Base-by-base conservation (phyloP, 2,797 vertebrate species). In the Neoniphon sammara region DNA sequence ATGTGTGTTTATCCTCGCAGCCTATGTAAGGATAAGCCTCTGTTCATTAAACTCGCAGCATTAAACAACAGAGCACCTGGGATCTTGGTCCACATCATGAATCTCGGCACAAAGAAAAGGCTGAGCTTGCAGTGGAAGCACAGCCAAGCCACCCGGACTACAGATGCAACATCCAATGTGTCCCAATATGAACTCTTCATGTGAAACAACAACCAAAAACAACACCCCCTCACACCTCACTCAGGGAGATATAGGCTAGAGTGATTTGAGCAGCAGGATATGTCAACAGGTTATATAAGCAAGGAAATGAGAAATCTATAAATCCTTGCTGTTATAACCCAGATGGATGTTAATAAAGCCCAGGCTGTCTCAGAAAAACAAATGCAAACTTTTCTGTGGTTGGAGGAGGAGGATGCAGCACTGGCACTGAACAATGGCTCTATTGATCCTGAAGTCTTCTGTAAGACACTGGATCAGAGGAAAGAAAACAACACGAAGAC, bases 11-110 rank as follows among this genome's bases (percentile, higher is more conserved):
- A 34, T 34, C 31, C 31, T 34, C 31, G 31, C 31, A 34, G 31
- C 31, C 31, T 53, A 65, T 54, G 47, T 78, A 66, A 73, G 88
- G 85, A 86, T 85, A 90, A 86, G 83, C 88, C 80, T 80, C 62
- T 81, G 81, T 78, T 90, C 73, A 91, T 88, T 88, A 85, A 83
- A 80, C 79, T 74, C 70, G 5, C 46, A 60, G 39, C 68, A 75
- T 68, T 83, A 76, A 74, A 80, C 83, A 73, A 80, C 77, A 75
- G 71, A 77, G 66, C 83, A 90, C 70, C 87, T 84, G 87, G 84
- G 77, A 85, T 87, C 84, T 82, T 72, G 75, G 61, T 75, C 60
- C 60, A 73, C 85, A 91, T 91, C 77, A 66, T 7, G 79, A 82
- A 23, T 23, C 53, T 34, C 3, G 67, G 75, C 54, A 88, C 87